Percentiles rank a stretch among this genome's conserved stretches.
These are phyloP conservation scores for Circaetus cinerascens DNA, from an alignment of 2,113 vertebrate genomes.

Conservation along the genomic window DNA sequence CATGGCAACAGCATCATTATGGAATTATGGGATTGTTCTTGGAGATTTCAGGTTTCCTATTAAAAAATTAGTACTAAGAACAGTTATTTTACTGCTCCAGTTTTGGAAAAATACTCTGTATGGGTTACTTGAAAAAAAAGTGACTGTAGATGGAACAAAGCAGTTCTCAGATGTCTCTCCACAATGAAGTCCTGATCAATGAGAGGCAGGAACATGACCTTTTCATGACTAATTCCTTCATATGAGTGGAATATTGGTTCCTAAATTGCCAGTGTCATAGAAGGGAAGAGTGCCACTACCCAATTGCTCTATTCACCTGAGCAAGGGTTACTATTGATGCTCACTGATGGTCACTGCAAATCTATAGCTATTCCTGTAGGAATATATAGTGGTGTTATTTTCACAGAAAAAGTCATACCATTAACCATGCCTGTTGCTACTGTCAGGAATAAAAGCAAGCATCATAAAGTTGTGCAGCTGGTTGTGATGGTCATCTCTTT, in stretches of 20 bases:
- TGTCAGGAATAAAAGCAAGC: background rate
- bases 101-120: background rate
- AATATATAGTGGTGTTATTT: background rate
- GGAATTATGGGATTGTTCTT: background rate
- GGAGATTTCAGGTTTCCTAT: background rate
- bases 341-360: background rate
- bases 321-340: background rate
- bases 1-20: background rate
- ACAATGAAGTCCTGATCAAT: background rate
- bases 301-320: background rate
- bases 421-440: fast-evolving
- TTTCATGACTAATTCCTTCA: background rate
- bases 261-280: background rate
- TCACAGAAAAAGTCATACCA: background rate
- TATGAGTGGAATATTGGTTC: background rate
- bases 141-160: background rate
- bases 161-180: background rate
- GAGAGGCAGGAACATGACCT: background rate
- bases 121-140: background rate
- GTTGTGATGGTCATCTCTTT: background rate
- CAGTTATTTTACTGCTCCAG: background rate
- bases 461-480: background rate
- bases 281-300: background rate
- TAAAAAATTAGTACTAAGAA: background rate
- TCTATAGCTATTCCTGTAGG: background rate